Conservation (phyloP, 2,888 invertebrate species). For the Teleiodes luculella region DNA sequence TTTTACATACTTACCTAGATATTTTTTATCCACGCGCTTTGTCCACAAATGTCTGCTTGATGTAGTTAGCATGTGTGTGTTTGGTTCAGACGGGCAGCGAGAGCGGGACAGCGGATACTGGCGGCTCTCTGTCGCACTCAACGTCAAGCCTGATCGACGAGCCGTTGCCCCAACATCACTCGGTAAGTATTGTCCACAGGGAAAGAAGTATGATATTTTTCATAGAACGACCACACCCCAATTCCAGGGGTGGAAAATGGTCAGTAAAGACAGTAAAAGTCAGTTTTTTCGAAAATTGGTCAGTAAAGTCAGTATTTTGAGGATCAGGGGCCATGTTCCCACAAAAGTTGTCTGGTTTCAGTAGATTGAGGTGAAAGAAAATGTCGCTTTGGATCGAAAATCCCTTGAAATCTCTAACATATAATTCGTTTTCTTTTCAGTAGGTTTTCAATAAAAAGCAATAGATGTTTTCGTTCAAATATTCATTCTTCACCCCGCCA, state of each 20-base stretch:
- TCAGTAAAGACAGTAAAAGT: not conserved
- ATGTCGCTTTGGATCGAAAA: too few species aligned
- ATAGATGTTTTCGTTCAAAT: too few species aligned
- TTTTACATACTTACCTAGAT: constrained; percentile 11
- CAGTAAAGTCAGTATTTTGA: not conserved
- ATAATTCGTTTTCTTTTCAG: too few species aligned
- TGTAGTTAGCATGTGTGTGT: constrained; percentile 43
- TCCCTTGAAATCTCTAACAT: too few species aligned
- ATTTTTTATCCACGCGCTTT: constrained; percentile 9
- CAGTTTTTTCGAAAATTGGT: not conserved
- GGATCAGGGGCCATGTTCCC: too few species aligned
- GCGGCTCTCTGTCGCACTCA: constrained; percentile 86
- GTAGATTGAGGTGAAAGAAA: too few species aligned
- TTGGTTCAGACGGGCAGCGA: constrained; percentile 65
- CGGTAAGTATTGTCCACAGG: constrained; percentile 52
- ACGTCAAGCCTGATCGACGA: constrained; percentile 94
- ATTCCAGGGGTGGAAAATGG: too few species aligned
- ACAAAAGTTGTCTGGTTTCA: too few species aligned
- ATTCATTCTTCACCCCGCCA: too few species aligned
- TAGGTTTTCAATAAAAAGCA: too few species aligned
- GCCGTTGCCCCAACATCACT: constrained; percentile 73
- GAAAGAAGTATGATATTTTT: not conserved
- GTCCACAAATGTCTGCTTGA: constrained; percentile 17
- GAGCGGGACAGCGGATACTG: constrained; percentile 79
- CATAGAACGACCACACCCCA: too few species aligned